phyloP scores from a whole-genome alignment of 2,888 invertebrate species.

The Aromia moschata region DNA sequence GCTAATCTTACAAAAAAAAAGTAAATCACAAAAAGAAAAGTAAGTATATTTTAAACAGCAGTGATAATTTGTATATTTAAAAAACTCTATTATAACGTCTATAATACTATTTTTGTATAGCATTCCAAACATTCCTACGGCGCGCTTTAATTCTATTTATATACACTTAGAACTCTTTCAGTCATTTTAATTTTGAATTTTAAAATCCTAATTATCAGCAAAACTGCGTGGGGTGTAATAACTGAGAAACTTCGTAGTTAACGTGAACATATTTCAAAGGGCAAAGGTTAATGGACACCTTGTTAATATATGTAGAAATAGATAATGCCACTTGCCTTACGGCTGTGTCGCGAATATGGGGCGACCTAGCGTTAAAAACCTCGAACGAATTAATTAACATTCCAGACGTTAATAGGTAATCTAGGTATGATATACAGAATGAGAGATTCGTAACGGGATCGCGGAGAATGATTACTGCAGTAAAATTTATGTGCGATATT shows the following conservation, averaged over 20 bases:
- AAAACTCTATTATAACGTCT: no score
- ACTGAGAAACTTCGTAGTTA: slow-evolving; percentile 18
- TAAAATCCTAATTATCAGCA: neutral
- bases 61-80: no score
- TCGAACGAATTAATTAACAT: neutral
- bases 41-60: no score
- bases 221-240: neutral
- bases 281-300: slow-evolving; percentile 27
- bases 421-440: neutral
- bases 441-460: no score
- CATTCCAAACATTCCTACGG: no score
- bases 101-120: no score
- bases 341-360: neutral
- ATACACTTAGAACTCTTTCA: neutral
- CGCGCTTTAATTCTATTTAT: no score
- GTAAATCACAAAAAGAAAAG: no score
- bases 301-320: neutral
- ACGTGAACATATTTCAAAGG: slow-evolving; percentile 28
- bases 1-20: no score
- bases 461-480: no score
- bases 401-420: neutral
- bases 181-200: neutral
- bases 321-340: neutral
- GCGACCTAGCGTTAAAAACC: neutral
- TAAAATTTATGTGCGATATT: neutral